Base-by-base conservation (phyloP, 2,113 vertebrate species). In the Peromyscus maniculatus region DNA sequence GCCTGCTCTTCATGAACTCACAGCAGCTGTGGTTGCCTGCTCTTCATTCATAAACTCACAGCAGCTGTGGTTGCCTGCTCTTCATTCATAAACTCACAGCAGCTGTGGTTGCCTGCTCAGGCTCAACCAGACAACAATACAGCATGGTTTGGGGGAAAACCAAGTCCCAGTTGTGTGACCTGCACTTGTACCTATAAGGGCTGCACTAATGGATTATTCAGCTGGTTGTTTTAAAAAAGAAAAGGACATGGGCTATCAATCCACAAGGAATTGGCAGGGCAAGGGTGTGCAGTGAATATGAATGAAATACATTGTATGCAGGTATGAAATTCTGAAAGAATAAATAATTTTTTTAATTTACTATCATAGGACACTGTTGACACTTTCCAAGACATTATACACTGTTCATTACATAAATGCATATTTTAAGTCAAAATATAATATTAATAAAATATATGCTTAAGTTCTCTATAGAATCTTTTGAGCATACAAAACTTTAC, bases 381-480 rank as follows among this genome's bases (percentile, higher is more conserved):
- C 66, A 72, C 22, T 83, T 96, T 92, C 36, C 62, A 92, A 98
- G 93, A 72, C 46, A 86, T 59, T 88, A 83, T 2, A 83, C 4
- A 71, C 24, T 75, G 11, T 59, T 94, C 64, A 91, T 19, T 89
- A 95, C 79, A 95, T 59, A 94, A 87, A 7, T 39, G 33, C 67
- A 89, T 22, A 74, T 89, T 77, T 94, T 75, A 72, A 91, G 69
- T 82, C 52, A 96, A 92, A 92, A 69, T 26, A 84, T 5, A 72
- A 13, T 95, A 74, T 74, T 22, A 83, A 80, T 79, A 36, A 91
- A 94, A 89, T 74, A 49, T 31, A 93, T 10, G 19, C 55, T 96
- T 75, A 94, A 92, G 69, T 71, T 96, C n/a, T 78, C 79, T 84
- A 82, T 36, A 93, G 16, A 83, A 71, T 86, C 39, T 84, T 78